These are phyloP conservation scores for Podargus strigoides DNA, from an alignment of 2,797 vertebrate genomes.

Conservation along the genomic window DNA sequence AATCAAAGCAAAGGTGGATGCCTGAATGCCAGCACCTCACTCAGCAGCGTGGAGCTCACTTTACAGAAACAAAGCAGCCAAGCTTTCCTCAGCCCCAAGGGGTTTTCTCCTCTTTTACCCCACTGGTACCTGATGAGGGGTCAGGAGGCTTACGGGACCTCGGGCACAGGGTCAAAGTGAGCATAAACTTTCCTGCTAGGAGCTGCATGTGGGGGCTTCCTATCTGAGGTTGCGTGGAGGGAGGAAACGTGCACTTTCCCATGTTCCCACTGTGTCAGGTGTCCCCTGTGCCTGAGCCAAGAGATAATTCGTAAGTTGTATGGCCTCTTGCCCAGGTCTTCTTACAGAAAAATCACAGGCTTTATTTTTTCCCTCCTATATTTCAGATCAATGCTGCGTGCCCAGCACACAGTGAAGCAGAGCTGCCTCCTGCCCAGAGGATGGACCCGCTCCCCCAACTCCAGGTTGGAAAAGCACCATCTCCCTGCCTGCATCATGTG, in stretches of 20 bases:
- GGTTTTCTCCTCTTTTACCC: background rate
- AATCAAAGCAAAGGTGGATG: background rate
- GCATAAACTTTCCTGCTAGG: background rate
- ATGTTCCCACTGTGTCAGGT: too few relatives aligned
- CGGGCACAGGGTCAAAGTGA: too few relatives aligned
- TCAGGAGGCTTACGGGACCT: background rate
- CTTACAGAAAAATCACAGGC: background rate
- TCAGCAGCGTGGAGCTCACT: rapidly evolving
- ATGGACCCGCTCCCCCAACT: rapidly evolving
- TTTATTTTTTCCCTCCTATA: background rate
- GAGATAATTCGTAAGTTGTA: rapidly evolving
- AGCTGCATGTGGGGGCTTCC: background rate
- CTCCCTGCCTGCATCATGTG: rapidly evolving
- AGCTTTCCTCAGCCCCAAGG: background rate
- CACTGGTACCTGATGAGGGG: rapidly evolving
- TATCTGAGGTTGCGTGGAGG: background rate
- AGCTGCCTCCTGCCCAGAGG: background rate
- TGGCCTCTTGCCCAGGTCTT: background rate
- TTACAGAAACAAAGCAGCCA: background rate
- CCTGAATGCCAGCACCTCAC: background rate
- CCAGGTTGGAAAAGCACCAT: background rate
- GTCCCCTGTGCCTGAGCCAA: background rate
- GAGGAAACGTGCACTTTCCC: rapidly evolving
- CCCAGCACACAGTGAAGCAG: background rate
- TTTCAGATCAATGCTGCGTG: background rate